Conservation (phyloP, 2,797 vertebrate species). For the Xenentodon cancila region DNA sequence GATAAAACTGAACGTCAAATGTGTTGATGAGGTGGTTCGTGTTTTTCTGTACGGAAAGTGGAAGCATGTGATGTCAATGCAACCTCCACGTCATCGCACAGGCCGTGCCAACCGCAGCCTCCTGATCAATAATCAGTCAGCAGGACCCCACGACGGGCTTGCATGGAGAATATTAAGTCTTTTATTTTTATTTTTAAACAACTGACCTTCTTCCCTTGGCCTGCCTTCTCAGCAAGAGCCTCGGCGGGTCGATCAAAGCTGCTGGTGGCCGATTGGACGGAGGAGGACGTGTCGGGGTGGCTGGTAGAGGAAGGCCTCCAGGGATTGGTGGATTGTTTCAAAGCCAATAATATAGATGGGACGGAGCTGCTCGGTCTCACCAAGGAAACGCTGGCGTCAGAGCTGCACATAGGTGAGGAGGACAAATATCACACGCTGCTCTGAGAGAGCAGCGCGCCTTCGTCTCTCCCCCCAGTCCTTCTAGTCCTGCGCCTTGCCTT, state of each 20-base stretch:
- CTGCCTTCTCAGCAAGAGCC: conserved; percentile 70
- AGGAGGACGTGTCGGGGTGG: conserved; percentile 91
- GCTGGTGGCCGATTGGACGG: conserved; percentile 89
- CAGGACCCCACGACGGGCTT: conserved; percentile 20
- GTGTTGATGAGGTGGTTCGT: background rate
- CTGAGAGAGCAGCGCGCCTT: conserved; percentile 10
- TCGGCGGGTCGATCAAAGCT: conserved; percentile 60
- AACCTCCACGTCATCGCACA: conserved; percentile 19
- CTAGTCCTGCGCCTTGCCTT: background rate
- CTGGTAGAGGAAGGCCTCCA: conserved; percentile 86
- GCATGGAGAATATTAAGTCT: conserved; percentile 15
- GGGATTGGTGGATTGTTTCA: conserved; percentile 86
- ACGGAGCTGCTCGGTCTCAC: conserved; percentile 89
- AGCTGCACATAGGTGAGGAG: conserved; percentile 93
- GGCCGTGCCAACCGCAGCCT: conserved; percentile 8
- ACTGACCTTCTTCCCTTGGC: conserved; percentile 50
- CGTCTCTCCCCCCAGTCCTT: conserved; percentile 10
- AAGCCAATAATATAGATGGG: conserved; percentile 93
- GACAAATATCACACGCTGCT: conserved; percentile 34
- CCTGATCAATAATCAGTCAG: conserved; percentile 53
- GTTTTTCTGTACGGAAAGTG: conserved; percentile 10
- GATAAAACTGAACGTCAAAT: no score
- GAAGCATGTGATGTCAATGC: conserved; percentile 19
- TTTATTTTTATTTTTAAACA: background rate
- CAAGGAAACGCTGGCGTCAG: conserved; percentile 89